Percentiles rank a stretch among this genome's conserved stretches.
These are phyloP conservation scores for Brachionus rubens DNA, from an alignment of 1,140 invertebrate species.

Conservation along the genomic window DNA sequence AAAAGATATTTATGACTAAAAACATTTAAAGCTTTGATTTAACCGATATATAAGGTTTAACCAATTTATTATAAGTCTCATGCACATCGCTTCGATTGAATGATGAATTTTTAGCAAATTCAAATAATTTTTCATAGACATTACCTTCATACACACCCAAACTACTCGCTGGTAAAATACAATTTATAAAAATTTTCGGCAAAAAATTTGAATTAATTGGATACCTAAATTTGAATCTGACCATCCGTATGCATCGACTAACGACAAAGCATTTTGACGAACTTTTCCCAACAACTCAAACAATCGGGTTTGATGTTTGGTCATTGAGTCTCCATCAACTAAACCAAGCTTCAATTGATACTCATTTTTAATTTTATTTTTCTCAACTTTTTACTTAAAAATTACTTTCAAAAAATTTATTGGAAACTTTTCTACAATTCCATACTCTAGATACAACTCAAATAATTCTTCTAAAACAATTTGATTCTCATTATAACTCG, in stretches of 20 bases:
- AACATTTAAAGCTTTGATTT: constrained; percentile 28
- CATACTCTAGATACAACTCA: constrained; percentile 11
- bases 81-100: constrained; percentile 70
- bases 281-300: constrained; percentile 39
- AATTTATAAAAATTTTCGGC: background rate
- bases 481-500: constrained; percentile 19
- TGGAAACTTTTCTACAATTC: constrained; percentile 9
- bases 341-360: background rate
- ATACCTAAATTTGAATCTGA: constrained; percentile 38
- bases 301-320: background rate
- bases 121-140: constrained; percentile 81
- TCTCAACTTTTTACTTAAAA: constrained; percentile 48
- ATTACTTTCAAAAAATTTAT: constrained; percentile 49
- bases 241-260: constrained; percentile 39
- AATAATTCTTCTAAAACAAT: constrained; percentile 42
- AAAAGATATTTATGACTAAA: too few species aligned
- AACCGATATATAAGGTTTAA: background rate
- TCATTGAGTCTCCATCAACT: constrained; percentile 35
- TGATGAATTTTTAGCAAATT: constrained; percentile 78
- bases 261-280: constrained; percentile 8
- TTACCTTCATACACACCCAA: constrained; percentile 83
- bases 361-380: constrained; percentile 59
- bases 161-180: constrained; percentile 65
- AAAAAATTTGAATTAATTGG: background rate
- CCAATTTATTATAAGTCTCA: background rate